Evolutionary conservation across 2,888 invertebrate genomes (phyloP).

Genomic region (Sarcophaga caerulescens): DNA sequence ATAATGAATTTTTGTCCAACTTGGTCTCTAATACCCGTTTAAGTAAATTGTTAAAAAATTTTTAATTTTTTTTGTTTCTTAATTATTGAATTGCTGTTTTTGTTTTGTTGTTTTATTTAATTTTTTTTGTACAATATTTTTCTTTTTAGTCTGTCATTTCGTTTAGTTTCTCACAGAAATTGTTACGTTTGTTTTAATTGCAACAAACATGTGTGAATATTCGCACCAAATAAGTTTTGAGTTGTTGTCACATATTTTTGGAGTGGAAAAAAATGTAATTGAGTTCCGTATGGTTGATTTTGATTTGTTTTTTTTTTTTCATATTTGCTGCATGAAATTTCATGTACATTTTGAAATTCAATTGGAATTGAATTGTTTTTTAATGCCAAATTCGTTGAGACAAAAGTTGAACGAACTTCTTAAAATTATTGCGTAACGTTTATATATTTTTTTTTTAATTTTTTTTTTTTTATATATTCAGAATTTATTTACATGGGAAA

Average conservation of each 20-base stretch:
- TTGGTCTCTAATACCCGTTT: background rate
- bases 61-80: background rate
- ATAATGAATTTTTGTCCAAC: background rate
- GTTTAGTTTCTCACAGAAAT: conserved; percentile 64
- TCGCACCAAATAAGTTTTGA: conserved; percentile 64
- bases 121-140: conserved; percentile 34
- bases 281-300: background rate
- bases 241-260: conserved; percentile 32
- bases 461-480: background rate
- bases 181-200: conserved; percentile 66
- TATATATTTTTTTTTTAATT: no score
- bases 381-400: background rate
- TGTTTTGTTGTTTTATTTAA: conserved; percentile 18
- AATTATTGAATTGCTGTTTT: no score
- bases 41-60: conserved; percentile 50
- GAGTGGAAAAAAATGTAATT: conserved; percentile 18
- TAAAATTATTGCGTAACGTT: background rate
- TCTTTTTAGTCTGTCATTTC: background rate
- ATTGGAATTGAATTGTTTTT: background rate
- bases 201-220: conserved; percentile 64
- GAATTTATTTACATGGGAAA: no score
- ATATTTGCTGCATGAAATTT: background rate
- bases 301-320: background rate
- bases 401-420: background rate
- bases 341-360: conserved; percentile 1